Percentiles rank a stretch among this genome's conserved stretches.
These are phyloP conservation scores for Atethmia centrago DNA, from an alignment of 2,888 invertebrate genomes.

Conservation along the genomic window DNA sequence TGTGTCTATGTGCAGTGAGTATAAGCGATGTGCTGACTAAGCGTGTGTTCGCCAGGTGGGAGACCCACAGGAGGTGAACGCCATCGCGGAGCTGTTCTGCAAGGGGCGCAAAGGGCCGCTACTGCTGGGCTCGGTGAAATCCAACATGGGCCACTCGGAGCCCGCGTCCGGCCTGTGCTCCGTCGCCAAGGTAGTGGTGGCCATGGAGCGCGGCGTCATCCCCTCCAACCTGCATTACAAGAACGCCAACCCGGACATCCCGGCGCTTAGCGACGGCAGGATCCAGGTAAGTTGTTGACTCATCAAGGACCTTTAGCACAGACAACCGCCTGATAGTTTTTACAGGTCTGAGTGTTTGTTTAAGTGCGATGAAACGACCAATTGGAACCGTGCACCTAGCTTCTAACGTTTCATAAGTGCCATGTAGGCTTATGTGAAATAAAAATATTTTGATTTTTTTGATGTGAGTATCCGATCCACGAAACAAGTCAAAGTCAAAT, in stretches of 20 bases:
- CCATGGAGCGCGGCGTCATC: constrained; percentile 97
- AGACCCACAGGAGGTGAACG: constrained; percentile 99
- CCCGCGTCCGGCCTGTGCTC: constrained; percentile 97
- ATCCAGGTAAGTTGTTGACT: constrained; percentile 91
- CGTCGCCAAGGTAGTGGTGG: constrained; percentile 96
- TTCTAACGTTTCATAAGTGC: too few relatives aligned
- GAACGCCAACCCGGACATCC: constrained; percentile 96
- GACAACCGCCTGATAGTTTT: too few relatives aligned
- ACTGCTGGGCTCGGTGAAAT: constrained; percentile 98
- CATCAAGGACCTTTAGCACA: not conserved
- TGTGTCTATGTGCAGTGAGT: not conserved
- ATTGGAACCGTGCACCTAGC: too few relatives aligned
- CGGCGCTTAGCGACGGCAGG: constrained; percentile 96
- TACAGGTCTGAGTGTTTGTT: not conserved
- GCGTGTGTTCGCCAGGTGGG: constrained; percentile 91
- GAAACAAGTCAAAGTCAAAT: too few relatives aligned
- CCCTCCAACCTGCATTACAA: constrained; percentile 98
- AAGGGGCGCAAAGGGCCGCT: constrained; percentile 94
- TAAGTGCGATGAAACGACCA: not conserved
- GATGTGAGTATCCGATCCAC: too few relatives aligned
- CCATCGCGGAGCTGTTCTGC: constrained; percentile 98
- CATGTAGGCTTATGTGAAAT: too few relatives aligned
- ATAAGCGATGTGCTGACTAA: not conserved
- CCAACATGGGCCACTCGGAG: constrained; percentile 99
- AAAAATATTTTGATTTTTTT: too few relatives aligned